Percentiles rank a stretch among this genome's conserved stretches.
Conservation (phyloP, 1,140 invertebrate species). For the Akabosia matsudoensis region DNA sequence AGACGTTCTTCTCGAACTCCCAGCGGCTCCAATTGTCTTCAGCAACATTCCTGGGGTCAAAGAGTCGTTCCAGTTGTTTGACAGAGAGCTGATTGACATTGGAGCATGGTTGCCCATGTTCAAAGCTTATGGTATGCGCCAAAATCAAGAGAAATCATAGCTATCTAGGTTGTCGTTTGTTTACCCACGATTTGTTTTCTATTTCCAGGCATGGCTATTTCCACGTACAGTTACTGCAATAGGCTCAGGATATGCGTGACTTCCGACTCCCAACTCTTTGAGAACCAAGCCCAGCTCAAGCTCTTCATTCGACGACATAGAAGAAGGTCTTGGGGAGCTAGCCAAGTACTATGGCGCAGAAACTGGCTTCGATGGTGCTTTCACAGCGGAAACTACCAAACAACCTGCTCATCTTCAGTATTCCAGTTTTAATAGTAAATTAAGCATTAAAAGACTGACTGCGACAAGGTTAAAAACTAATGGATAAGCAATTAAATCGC, state of each 20-base stretch:
- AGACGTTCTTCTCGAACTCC: not conserved
- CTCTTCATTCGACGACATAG: not conserved
- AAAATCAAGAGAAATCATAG: not conserved
- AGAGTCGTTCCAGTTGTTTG: not conserved
- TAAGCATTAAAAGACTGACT: not conserved
- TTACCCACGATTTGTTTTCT: not conserved
- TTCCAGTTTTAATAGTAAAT: not conserved
- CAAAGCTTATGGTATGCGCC: slow-evolving; percentile 7
- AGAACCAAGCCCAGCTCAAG: slow-evolving; percentile 6
- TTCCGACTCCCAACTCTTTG: not conserved
- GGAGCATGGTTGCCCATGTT: slow-evolving; percentile 11
- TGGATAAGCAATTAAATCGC: too few relatives aligned
- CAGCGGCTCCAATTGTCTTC: slow-evolving; percentile 2
- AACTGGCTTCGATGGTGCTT: not conserved
- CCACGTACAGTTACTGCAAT: slow-evolving; percentile 13
- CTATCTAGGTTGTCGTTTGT: not conserved
- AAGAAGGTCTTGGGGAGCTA: not conserved
- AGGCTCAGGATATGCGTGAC: slow-evolving; percentile 6
- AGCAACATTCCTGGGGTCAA: slow-evolving; percentile 8
- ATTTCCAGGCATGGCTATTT: slow-evolving; percentile 3
- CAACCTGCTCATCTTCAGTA: not conserved
- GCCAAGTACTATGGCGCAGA: not conserved
- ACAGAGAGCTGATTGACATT: slow-evolving; percentile 3
- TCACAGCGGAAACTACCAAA: not conserved
- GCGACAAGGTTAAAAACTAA: not conserved